Evolutionary conservation across 2,888 invertebrate species (phyloP), one percentile per base, ranked within the genome.

Genomic region (Drosophila niveifrons): DNA sequence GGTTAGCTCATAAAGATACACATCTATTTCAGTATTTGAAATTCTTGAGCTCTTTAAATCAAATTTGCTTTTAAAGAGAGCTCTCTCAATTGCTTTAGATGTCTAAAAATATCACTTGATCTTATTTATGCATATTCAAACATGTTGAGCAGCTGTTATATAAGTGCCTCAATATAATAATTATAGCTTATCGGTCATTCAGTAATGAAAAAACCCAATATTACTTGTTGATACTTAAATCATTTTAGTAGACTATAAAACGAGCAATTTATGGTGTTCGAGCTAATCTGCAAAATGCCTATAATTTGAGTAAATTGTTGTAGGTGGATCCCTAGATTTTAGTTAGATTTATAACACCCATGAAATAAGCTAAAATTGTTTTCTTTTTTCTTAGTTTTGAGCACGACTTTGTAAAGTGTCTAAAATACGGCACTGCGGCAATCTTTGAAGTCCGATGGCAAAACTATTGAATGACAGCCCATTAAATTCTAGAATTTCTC

Each of bases 1-100:
- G 57, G 52, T 29, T 28, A 52, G 63, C 75, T 66, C 56, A 69
- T 88, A 88, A 88, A 85, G 84, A 85, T 85, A 87, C 66, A 72
- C 6, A 36, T 2, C 23, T 23, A 23, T 66, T 71, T 34, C 34
- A 13, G 41, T n/a, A n/a, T 4, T 36, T 17, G 57, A 57, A 70
- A 64, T 75, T 78, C 41, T 51, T 11, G 67, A 36, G 48, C 52
- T 67, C 58, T 55, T 50, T 50, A 63, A 80, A 76, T 71, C 78
- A 41, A 73, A 81, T 67, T 61, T 47, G 29, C 48, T 65, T 59
- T 41, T 15, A 10, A 41, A 31, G 31, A 29, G 23, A 43, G 23
- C 23, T 64, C 57, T 61, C 67, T 47, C 28, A 31, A 53, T 43
- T 69, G 43, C 31, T 13, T 11, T 46, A 9, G 18, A 41, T 47